These are phyloP conservation scores for Urocolius indicus DNA, from an alignment of 2,113 vertebrate species.

Conservation along the genomic window DNA sequence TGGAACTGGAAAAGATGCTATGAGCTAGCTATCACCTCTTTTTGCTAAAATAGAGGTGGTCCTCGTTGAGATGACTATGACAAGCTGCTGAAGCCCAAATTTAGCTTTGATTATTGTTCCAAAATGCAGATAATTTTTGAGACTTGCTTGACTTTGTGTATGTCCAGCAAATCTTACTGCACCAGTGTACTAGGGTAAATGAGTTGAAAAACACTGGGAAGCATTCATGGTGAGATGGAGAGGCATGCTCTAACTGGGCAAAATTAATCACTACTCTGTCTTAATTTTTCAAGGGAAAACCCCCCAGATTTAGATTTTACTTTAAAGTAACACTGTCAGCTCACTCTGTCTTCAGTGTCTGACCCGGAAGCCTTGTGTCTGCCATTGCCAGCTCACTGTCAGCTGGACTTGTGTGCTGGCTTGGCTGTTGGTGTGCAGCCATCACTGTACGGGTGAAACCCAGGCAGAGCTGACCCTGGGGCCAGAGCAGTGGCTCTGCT, in stretches of 20 bases:
- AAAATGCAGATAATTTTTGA: not conserved
- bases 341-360: too few species aligned
- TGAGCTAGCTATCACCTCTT: not conserved
- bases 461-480: not conserved
- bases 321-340: not conserved
- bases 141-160: not conserved
- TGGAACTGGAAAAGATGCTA: not conserved
- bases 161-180: not conserved
- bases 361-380: not conserved
- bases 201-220: not conserved
- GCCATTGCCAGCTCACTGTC: not conserved
- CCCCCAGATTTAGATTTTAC: not conserved
- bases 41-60: not conserved
- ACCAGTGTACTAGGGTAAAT: not conserved
- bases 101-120: not conserved
- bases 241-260: too few species aligned
- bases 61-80: accelerated
- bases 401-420: not conserved
- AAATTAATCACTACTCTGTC: too few species aligned
- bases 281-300: not conserved
- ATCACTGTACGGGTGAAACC: accelerated
- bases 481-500: not conserved
- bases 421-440: not conserved
- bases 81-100: not conserved
- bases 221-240: not conserved